Percentiles rank a stretch among this genome's conserved stretches.
These are phyloP conservation scores for Andrena flavipes DNA, from an alignment of 2,888 invertebrate species.

Conservation along the genomic window DNA sequence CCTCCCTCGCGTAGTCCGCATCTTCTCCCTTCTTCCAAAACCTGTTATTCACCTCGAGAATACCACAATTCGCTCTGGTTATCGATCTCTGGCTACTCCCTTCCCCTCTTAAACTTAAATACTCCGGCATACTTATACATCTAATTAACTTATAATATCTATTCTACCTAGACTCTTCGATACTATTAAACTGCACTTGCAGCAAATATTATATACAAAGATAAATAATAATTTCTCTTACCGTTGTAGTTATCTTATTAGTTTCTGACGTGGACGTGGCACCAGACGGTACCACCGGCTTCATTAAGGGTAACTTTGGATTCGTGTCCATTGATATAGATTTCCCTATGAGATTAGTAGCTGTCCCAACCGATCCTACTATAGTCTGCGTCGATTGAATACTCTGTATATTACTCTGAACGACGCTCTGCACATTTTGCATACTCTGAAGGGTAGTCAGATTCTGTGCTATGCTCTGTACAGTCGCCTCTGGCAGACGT, in stretches of 20 bases:
- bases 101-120: too few species aligned
- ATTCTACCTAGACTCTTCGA: too few species aligned
- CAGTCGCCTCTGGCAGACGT: conserved; percentile 75
- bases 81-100: too few species aligned
- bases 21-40: too few species aligned
- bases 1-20: too few species aligned
- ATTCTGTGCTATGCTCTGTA: conserved; percentile 79
- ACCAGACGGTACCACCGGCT: conserved; percentile 78
- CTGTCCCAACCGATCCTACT: conserved; percentile 76
- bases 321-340: conserved; percentile 82
- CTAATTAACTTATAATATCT: too few species aligned
- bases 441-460: conserved; percentile 80
- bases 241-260: conserved; percentile 80
- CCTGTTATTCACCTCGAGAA: too few species aligned
- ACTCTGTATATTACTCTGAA: conserved; percentile 79
- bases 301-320: conserved; percentile 81
- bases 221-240: conserved; percentile 42
- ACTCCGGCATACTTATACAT: too few species aligned
- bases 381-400: conserved; percentile 79
- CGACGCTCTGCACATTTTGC: conserved; percentile 76
- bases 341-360: conserved; percentile 79
- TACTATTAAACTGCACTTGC: too few species aligned
- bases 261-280: conserved; percentile 77
- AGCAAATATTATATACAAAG: too few species aligned
- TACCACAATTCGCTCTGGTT: too few species aligned